phyloP scores from a whole-genome alignment of 2,797 vertebrate genomes.

The Gobionotothen gibberifrons region DNA sequence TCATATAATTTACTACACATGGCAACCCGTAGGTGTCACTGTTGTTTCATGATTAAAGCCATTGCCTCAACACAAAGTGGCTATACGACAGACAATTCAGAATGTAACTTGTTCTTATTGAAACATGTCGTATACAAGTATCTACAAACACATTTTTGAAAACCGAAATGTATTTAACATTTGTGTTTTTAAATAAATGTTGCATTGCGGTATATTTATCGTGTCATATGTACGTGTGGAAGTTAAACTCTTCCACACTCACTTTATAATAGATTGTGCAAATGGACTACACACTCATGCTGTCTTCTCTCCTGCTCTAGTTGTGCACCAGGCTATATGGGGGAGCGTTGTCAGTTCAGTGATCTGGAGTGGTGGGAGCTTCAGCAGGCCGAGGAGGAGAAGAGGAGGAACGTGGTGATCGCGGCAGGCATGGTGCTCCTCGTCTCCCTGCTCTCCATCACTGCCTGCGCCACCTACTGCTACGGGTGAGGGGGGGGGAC shows the following conservation, averaged over 20 bases:
- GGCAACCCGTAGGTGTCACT: conserved; percentile 82
- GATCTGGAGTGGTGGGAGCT: conserved; percentile 93
- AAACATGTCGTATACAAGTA: neutral
- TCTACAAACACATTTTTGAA: neutral
- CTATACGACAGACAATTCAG: neutral
- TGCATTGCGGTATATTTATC: neutral
- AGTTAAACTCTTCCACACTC: no score
- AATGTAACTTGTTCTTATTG: neutral
- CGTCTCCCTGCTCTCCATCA: conserved; percentile 83
- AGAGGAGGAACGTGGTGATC: conserved; percentile 81
- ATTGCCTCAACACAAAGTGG: neutral
- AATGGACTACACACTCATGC: neutral
- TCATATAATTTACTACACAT: neutral
- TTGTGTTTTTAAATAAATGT: neutral
- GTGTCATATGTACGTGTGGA: neutral
- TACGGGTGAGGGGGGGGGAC: conserved; percentile 82
- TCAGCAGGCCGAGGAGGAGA: conserved; percentile 80
- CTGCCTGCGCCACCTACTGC: conserved; percentile 80
- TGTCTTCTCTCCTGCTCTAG: conserved; percentile 68
- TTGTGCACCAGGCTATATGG: conserved; percentile 88
- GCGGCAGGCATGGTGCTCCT: conserved; percentile 73
- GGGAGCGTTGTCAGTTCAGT: conserved; percentile 92
- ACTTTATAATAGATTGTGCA: neutral
- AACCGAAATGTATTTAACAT: neutral
- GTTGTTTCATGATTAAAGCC: conserved; percentile 58